Evolutionary conservation across 1,140 invertebrate genomes (phyloP).

Genomic region (Whitmania pigra): DNA sequence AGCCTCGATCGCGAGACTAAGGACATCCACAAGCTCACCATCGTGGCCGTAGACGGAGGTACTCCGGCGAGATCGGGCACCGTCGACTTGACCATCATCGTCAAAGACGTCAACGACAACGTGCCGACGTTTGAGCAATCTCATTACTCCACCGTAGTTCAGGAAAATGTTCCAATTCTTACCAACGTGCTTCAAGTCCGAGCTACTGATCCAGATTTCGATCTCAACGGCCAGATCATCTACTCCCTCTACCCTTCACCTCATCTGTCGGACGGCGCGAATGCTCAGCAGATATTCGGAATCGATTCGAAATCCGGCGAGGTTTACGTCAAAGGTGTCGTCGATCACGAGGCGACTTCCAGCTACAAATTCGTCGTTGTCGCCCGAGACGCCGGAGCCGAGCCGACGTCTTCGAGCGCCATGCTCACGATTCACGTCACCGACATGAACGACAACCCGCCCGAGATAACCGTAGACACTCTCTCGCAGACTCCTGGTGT

Average conservation of each 20-base stretch:
- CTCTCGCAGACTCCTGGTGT: conserved; percentile 7
- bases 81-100: conserved; percentile 62
- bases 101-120: conserved; percentile 86
- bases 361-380: conserved; percentile 18
- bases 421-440: conserved; percentile 15
- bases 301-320: conserved; percentile 62
- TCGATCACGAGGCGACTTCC: conserved; percentile 15
- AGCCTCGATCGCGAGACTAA: conserved; percentile 68
- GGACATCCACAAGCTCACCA: conserved; percentile 60
- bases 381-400: conserved; percentile 19
- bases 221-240: conserved; percentile 17
- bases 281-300: conserved; percentile 58
- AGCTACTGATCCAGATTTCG: conserved; percentile 24
- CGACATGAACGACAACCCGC: conserved; percentile 23
- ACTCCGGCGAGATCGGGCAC: conserved; percentile 8
- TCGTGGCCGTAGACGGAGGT: conserved; percentile 38
- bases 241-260: conserved; percentile 44
- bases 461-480: conserved; percentile 19
- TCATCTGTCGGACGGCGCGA: conserved; percentile 58
- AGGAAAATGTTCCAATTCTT: conserved; percentile 68
- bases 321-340: background rate
- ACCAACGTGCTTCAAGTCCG: conserved; percentile 85
- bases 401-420: background rate
- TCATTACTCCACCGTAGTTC: conserved; percentile 74
- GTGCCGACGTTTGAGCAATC: conserved; percentile 84